These are phyloP conservation scores for Bolinopsis microptera DNA, from an alignment of 37 sponge, comb jelly and placozoan genomes.

Conservation along the genomic window DNA sequence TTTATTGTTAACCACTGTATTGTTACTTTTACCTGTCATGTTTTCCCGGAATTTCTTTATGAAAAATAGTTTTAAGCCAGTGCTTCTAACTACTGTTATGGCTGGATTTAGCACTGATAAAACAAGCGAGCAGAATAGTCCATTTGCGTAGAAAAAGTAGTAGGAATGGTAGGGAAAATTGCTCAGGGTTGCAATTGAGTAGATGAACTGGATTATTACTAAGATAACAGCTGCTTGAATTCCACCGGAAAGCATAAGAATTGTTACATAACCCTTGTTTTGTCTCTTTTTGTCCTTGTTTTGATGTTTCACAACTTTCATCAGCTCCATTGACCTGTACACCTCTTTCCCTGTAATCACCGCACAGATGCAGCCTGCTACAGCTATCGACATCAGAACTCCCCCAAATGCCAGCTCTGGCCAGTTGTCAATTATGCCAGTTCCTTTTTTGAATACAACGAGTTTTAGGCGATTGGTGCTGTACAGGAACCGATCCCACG, in stretches of 20 bases:
- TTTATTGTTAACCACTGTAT: too few species aligned
- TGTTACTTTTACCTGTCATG: too few species aligned
- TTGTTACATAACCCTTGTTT: neutral
- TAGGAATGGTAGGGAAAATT: neutral
- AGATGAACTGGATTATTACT: neutral
- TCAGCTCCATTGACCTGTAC: neutral
- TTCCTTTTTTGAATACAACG: slow-evolving; percentile 6
- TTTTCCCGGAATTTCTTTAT: neutral
- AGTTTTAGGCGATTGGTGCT: slow-evolving; percentile 45
- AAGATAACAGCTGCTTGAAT: neutral
- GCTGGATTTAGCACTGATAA: neutral
- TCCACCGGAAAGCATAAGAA: neutral
- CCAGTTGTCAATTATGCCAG: neutral
- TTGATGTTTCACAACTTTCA: neutral
- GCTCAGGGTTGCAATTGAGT: neutral
- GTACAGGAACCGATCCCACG: neutral
- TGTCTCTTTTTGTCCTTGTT: neutral
- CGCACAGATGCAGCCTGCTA: neutral
- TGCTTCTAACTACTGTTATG: neutral
- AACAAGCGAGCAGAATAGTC: slow-evolving; percentile 3
- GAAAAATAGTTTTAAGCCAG: neutral
- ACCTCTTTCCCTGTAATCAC: slow-evolving; percentile 1
- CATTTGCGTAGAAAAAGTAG: neutral
- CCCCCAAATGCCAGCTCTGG: slow-evolving; percentile 19
- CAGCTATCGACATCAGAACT: neutral